phyloP scores from a whole-genome alignment of 1,140 invertebrate species.

The Laupala kohalensis region DNA sequence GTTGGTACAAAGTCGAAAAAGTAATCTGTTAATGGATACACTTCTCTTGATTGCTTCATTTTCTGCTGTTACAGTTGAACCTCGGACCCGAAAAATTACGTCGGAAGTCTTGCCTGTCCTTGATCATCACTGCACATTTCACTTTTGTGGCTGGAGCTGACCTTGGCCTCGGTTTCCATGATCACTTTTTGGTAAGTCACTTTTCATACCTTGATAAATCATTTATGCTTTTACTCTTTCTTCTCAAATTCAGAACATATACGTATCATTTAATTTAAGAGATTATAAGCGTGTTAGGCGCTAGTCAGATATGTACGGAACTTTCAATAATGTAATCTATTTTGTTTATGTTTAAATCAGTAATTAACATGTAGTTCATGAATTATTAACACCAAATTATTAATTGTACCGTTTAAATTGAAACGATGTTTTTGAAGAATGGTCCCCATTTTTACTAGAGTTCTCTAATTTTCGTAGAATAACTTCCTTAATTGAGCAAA shows the following conservation, averaged over 20 bases:
- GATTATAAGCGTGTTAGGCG: too few relatives aligned
- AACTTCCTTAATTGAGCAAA: too few relatives aligned
- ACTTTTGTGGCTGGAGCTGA: slow-evolving; percentile 37
- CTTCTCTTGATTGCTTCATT: too few relatives aligned
- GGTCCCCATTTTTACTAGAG: too few relatives aligned
- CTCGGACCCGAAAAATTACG: slow-evolving; percentile 36
- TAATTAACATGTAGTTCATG: background rate
- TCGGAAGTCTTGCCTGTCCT: slow-evolving; percentile 37
- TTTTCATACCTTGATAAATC: background rate
- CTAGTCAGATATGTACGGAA: too few relatives aligned
- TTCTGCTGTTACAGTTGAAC: slow-evolving; percentile 30
- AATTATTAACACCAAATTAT: too few relatives aligned
- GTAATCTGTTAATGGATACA: too few relatives aligned
- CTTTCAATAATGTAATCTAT: background rate
- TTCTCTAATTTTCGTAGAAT: too few relatives aligned
- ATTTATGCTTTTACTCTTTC: background rate
- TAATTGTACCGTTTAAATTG: too few relatives aligned
- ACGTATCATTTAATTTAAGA: too few relatives aligned
- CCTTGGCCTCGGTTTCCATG: slow-evolving; percentile 35
- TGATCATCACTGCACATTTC: slow-evolving; percentile 44
- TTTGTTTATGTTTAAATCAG: background rate
- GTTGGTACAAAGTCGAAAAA: too few relatives aligned
- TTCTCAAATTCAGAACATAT: background rate
- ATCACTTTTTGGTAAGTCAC: slow-evolving; percentile 29
- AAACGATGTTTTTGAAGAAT: too few relatives aligned